These are phyloP conservation scores for Anastatus disparis DNA, from an alignment of 1,140 invertebrate species.

Conservation along the genomic window DNA sequence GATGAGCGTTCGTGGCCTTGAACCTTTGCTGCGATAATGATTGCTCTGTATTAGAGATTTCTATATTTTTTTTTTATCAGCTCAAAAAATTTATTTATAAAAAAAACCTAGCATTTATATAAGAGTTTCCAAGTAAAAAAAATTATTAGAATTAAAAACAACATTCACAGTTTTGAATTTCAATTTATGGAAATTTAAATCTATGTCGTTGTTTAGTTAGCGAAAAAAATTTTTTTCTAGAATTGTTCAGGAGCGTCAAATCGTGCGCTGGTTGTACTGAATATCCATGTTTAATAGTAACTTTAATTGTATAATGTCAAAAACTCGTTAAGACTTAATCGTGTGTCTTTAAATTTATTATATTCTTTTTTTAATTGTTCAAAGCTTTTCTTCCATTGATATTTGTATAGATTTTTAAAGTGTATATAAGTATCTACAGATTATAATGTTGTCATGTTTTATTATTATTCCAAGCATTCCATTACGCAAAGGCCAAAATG, in stretches of 20 bases:
- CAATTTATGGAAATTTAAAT: constrained; percentile 42
- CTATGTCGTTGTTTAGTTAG: constrained; percentile 29
- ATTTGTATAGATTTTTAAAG: constrained; percentile 55
- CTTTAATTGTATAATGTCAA: constrained; percentile 23
- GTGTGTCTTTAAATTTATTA: constrained; percentile 16
- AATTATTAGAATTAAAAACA: constrained; percentile 41
- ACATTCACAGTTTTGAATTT: constrained; percentile 41
- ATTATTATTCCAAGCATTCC: constrained; percentile 55
- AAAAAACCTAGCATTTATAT: constrained; percentile 62
- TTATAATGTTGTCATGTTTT: constrained; percentile 50
- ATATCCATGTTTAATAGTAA: constrained; percentile 31
- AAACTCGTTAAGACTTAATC: constrained; percentile 16
- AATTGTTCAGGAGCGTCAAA: constrained; percentile 22
- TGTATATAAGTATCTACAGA: constrained; percentile 56
- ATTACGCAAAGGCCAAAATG: constrained; percentile 41
- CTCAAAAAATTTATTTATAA: constrained; percentile 57
- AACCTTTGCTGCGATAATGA: constrained; percentile 28
- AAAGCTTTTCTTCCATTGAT: constrained; percentile 54
- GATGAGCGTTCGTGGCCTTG: constrained; percentile 36
- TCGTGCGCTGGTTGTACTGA: constrained; percentile 27
- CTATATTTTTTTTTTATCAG: constrained; percentile 46
- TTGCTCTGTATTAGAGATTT: constrained; percentile 44
- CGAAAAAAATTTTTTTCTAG: constrained; percentile 12
- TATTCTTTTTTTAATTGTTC: constrained; percentile 25
- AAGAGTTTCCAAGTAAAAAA: constrained; percentile 51